Evolutionary conservation across 2,113 vertebrate species (phyloP).

Genomic region (Hydrolagus affinis): DNA sequence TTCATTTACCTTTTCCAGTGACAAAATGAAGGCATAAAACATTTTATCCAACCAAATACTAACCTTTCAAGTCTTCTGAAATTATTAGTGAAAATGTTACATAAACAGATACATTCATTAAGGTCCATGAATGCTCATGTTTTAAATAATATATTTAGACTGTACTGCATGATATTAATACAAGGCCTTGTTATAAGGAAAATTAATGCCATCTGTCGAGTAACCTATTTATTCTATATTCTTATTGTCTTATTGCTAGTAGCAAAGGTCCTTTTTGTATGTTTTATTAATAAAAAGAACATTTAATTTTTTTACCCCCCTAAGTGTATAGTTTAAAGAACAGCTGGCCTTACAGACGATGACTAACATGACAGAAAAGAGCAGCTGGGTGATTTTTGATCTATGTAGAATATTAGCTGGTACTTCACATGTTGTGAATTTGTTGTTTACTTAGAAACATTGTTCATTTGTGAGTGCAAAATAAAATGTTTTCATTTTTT

Average conservation of each 20-base stretch:
- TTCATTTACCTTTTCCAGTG: background rate
- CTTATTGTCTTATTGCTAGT: background rate
- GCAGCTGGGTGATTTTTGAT: background rate
- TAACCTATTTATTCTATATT: background rate
- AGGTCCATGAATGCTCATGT: background rate
- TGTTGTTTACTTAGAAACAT: background rate
- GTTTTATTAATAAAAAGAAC: too few species aligned
- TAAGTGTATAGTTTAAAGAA: background rate
- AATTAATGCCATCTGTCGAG: background rate
- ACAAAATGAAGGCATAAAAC: background rate
- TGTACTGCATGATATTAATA: background rate
- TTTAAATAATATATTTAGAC: background rate
- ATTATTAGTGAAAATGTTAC: background rate
- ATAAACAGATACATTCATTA: background rate
- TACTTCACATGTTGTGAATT: background rate
- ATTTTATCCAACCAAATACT: too few species aligned
- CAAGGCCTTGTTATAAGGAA: background rate
- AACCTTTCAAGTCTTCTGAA: background rate
- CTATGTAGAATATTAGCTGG: background rate
- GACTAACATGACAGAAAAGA: background rate
- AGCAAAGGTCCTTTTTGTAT: background rate
- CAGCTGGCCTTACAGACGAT: background rate
- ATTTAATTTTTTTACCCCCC: too few species aligned
- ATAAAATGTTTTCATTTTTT: conserved; percentile 42
- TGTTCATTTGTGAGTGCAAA: background rate